A percentile compares a stretch with the other conserved stretches of the same genome.
phyloP scores from a whole-genome alignment of 2,113 vertebrate genomes.

The Brevimyrus niger region DNA sequence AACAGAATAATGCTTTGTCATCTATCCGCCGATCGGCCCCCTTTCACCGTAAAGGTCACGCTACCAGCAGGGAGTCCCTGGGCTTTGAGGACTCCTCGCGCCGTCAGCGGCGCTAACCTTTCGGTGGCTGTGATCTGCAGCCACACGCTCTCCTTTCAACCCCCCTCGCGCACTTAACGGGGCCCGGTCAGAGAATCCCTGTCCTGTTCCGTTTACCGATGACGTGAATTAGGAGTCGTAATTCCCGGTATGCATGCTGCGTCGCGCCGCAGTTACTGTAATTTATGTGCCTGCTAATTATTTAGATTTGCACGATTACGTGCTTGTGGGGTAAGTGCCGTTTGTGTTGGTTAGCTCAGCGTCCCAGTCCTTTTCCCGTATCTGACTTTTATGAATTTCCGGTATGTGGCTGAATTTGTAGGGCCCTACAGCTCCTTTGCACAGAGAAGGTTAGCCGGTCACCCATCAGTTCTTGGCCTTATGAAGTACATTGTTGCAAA shows the following conservation, averaged over 20 bases:
- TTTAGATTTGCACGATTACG: background rate
- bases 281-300: background rate
- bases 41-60: constrained; percentile 54
- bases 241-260: background rate
- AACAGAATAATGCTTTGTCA: constrained; percentile 21
- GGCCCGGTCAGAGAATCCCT: background rate
- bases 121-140: constrained; percentile 55
- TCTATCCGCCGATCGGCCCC: constrained; percentile 37
- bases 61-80: constrained; percentile 48
- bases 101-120: constrained; percentile 64
- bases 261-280: background rate
- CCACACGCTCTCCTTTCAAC: constrained; percentile 42
- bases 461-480: background rate
- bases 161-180: background rate
- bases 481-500: background rate
- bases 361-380: background rate
- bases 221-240: background rate
- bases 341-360: background rate
- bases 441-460: background rate
- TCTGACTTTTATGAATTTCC: background rate
- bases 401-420: background rate
- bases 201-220: background rate
- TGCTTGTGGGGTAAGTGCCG: background rate
- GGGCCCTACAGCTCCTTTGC: background rate
- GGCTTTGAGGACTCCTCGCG: constrained; percentile 59